These are phyloP conservation scores for Neolamprologus multifasciatus DNA, from an alignment of 2,797 vertebrate genomes.

Conservation along the genomic window DNA sequence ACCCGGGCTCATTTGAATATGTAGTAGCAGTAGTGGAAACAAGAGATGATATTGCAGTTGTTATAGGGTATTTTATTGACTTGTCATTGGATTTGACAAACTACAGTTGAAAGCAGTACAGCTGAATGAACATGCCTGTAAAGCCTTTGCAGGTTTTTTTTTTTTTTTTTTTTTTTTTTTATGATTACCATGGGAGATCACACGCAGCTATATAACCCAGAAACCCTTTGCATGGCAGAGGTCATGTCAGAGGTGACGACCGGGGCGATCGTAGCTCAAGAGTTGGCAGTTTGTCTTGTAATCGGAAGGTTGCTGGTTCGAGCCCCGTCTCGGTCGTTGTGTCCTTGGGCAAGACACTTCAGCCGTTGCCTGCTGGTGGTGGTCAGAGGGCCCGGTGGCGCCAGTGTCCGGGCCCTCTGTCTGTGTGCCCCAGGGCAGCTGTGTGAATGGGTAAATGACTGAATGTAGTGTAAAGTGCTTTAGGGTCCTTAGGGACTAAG, in stretches of 20 bases:
- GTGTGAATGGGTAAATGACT: background rate
- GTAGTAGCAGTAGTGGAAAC: background rate
- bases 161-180: fast-evolving
- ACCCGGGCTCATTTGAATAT: background rate
- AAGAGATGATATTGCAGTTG: background rate
- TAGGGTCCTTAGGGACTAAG: background rate
- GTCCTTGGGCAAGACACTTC: background rate
- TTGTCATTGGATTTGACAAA: background rate
- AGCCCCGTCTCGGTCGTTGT: fast-evolving
- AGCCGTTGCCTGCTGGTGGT: background rate
- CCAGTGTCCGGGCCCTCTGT: background rate
- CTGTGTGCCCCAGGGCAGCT: fast-evolving
- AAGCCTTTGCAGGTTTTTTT: background rate
- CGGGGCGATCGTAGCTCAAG: background rate
- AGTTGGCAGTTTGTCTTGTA: background rate
- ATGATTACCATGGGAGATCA: background rate
- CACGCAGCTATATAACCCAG: background rate
- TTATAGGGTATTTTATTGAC: background rate
- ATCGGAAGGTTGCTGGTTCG: background rate
- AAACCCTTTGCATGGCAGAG: background rate
- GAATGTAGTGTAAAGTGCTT: background rate
- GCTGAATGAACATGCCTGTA: background rate
- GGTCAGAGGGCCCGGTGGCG: background rate
- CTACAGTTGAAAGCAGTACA: background rate
- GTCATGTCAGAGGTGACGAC: background rate